Evolutionary conservation across 2,888 invertebrate species (phyloP).

Genomic region (Cheilosia grossa): DNA sequence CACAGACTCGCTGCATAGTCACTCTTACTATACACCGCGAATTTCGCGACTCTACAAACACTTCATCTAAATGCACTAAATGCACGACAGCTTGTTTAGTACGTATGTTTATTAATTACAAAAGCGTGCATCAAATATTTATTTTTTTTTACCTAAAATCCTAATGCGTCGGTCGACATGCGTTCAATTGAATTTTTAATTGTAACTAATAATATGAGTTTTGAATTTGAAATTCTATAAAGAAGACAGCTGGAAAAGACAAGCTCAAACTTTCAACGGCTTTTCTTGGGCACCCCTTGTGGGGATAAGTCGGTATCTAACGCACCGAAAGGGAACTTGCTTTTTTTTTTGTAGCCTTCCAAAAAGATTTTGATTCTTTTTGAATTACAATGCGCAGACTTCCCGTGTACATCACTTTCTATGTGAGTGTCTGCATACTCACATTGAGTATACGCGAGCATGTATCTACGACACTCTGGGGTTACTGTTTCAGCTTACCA

Average conservation of each 20-base stretch:
- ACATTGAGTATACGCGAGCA: constrained; percentile 38
- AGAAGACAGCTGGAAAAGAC: not conserved
- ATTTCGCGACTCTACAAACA: constrained; percentile 31
- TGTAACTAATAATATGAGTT: constrained; percentile 39
- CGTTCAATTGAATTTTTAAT: constrained; percentile 68
- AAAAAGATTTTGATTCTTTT: constrained; percentile 54
- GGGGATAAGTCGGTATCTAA: constrained; percentile 43
- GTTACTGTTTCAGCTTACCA: constrained; percentile 57
- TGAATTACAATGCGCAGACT: constrained; percentile 58
- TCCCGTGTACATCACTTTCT: constrained; percentile 58
- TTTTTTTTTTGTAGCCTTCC: constrained; percentile 33
- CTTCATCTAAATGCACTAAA: constrained; percentile 20
- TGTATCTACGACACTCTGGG: constrained; percentile 48
- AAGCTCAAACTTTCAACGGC: constrained; percentile 21
- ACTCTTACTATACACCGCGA: constrained; percentile 2
- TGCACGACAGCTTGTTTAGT: constrained; percentile 33
- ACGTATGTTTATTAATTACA: constrained; percentile 50
- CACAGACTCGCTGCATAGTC: not conserved
- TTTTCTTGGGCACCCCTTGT: constrained; percentile 61
- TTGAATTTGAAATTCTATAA: constrained; percentile 11
- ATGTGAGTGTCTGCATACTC: constrained; percentile 20
- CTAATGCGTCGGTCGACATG: constrained; percentile 33
- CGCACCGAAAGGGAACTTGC: constrained; percentile 6
- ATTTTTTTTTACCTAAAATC: constrained; percentile 16
- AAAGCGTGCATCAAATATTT: constrained; percentile 46